Percentiles rank a stretch among this genome's conserved stretches.
These are phyloP conservation scores for Selene dorsalis DNA, from an alignment of 2,797 vertebrate species.

Conservation along the genomic window DNA sequence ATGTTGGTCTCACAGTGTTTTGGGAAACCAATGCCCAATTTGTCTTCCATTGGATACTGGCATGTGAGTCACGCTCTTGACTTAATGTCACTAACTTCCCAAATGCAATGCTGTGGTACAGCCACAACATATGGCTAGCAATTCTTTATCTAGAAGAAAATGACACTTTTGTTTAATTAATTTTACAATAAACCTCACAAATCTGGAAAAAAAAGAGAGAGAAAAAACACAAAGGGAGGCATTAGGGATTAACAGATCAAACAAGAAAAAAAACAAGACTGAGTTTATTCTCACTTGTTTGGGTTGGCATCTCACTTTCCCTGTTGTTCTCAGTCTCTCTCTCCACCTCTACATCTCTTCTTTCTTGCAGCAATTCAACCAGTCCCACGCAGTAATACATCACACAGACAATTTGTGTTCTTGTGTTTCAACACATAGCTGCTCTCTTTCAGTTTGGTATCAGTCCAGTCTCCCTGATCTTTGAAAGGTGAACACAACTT, in stretches of 20 bases:
- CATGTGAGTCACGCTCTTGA: no score
- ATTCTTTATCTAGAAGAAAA: no score
- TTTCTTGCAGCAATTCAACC: not conserved
- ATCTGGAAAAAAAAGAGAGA: no score
- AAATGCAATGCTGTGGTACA: no score
- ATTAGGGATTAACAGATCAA: not conserved
- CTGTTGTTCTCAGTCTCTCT: not conserved
- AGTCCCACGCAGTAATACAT: not conserved
- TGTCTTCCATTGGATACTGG: no score
- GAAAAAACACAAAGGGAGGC: no score
- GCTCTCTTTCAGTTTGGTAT: not conserved
- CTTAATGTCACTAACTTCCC: no score
- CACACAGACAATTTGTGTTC: not conserved
- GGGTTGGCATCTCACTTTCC: not conserved
- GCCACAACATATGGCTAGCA: no score
- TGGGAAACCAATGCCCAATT: no score
- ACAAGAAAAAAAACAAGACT: not conserved
- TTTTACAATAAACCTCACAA: no score
- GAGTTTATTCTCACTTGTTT: not conserved
- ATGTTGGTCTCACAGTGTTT: no score
- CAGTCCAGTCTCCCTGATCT: not conserved
- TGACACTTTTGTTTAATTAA: no score
- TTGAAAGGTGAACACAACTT: not conserved
- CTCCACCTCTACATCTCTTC: not conserved
- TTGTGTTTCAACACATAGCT: not conserved